Evolutionary conservation across 2,888 invertebrate genomes (phyloP), one percentile per base, ranked within the genome.

Genomic region (Graphium colonna): DNA sequence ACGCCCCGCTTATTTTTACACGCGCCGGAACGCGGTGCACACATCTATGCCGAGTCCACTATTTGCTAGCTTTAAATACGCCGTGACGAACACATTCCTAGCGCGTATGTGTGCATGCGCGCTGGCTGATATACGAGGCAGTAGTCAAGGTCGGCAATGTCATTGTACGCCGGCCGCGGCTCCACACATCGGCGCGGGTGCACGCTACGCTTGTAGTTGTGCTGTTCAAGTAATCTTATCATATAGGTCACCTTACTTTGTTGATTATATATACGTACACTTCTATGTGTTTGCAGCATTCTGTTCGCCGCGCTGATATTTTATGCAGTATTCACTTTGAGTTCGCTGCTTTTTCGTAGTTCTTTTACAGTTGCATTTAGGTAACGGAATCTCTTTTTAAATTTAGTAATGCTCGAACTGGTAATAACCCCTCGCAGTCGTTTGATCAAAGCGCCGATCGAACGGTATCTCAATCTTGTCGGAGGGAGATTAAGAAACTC

Each of bases 161-260:
- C 89, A 88, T 87, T 89, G 89, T 87, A 89, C 88, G 70, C 76
- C 71, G 71, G 74, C 66, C 77, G 79, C 76, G 73, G 75, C 78
- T 75, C 75, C 76, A 74, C 79, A 75, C 81, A 71, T 69, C 67
- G 65, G 64, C 60, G 62, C 63, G 65, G 21, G 59, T 57, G 68
- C 69, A 67, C 66, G 70, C 58, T 71, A 63, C 68, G 68, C 69
- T 63, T 76, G 73, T 70, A 65, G 69, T 69, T 62, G 69, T 71
- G 78, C 73, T 77, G 79, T 82, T 81, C 82, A 79, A 83, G 75
- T 87, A 82, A 87, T 89, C 88, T 88, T 89, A 89, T 88, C 89
- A 88, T 87, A 78, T 88, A 84, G 88, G 88, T 88, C 89, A 88
- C 88, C 85, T 88, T 88, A 85, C 85, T 79, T 78, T 81, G 81